A percentile compares a stretch with the other conserved stretches of the same genome.
Conservation (phyloP, 2,113 vertebrate species). For the Pseudorasbora parva region DNA sequence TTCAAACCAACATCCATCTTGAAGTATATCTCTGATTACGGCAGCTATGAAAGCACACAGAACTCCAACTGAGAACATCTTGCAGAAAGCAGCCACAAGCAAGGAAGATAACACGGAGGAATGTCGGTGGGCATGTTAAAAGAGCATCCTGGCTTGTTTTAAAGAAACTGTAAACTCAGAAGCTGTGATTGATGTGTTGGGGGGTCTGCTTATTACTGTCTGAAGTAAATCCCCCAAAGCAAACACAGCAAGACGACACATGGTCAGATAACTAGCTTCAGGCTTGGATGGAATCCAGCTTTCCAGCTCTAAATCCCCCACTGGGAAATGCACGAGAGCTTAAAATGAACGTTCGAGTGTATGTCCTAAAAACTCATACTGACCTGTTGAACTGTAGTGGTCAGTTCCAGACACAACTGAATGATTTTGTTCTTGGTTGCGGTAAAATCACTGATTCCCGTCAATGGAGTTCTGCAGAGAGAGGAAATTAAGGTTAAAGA, state of each 20-base stretch:
- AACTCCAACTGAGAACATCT: too few species aligned
- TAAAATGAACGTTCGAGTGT: neutral
- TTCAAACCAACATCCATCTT: neutral
- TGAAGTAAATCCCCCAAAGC: conserved; percentile 50
- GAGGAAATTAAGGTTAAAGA: neutral
- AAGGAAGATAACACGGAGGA: conserved; percentile 55
- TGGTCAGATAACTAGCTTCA: conserved; percentile 61
- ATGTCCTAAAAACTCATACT: conserved; percentile 58
- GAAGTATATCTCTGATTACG: too few species aligned
- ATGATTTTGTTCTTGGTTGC: conserved; percentile 97
- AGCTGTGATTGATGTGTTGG: conserved; percentile 56
- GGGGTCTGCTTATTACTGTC: conserved; percentile 67
- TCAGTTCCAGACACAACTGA: conserved; percentile 95
- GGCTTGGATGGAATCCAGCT: conserved; percentile 24
- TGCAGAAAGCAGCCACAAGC: conserved; percentile 64
- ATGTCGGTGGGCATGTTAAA: conserved; percentile 62
- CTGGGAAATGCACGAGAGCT: neutral
- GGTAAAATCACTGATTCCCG: conserved; percentile 95
- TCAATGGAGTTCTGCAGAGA: conserved; percentile 87
- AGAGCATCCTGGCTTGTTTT: conserved; percentile 59
- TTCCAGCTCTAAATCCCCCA: neutral
- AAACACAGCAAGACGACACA: conserved; percentile 62
- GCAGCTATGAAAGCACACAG: conserved; percentile 51
- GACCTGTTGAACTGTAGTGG: conserved; percentile 97
- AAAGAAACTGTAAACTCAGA: conserved; percentile 67